Evolutionary conservation across 2,888 invertebrate species (phyloP).

Genomic region (Lobophora halterata): DNA sequence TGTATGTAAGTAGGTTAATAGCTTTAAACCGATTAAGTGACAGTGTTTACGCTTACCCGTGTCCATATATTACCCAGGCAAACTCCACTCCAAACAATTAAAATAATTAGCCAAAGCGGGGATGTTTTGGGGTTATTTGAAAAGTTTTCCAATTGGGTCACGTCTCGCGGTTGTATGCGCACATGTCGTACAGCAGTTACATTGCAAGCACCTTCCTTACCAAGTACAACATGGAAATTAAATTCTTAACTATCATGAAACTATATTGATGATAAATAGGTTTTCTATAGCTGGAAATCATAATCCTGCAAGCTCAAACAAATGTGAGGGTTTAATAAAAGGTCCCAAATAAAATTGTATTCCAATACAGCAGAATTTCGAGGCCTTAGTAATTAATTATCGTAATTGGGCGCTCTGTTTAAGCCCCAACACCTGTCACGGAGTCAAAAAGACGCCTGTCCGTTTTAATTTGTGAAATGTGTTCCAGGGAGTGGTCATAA

Average conservation of each 20-base stretch:
- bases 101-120: conserved; percentile 27
- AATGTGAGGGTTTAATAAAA: conserved; percentile 4
- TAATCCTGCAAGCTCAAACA: not conserved
- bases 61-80: conserved; percentile 20
- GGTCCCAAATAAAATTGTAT: not conserved
- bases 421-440: conserved; percentile 47
- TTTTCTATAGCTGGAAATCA: conserved; percentile 10
- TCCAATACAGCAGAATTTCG: conserved; percentile 6
- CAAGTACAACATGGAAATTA: no score
- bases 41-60: conserved; percentile 19
- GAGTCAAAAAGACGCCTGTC: conserved; percentile 51
- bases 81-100: conserved; percentile 30
- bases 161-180: conserved; percentile 30
- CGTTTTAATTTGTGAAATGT: conserved; percentile 65
- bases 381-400: conserved; percentile 45
- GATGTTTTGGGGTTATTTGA: conserved; percentile 34
- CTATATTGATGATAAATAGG: conserved; percentile 4
- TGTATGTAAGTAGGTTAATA: conserved; percentile 3
- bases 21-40: conserved; percentile 12
- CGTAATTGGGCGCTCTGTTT: conserved; percentile 49
- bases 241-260: no score
- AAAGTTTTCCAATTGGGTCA: conserved; percentile 49
- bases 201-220: no score
- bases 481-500: conserved; percentile 42
- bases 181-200: conserved; percentile 35